Conservation (phyloP, 1,140 invertebrate genomes). For the Sipha flava region DNA sequence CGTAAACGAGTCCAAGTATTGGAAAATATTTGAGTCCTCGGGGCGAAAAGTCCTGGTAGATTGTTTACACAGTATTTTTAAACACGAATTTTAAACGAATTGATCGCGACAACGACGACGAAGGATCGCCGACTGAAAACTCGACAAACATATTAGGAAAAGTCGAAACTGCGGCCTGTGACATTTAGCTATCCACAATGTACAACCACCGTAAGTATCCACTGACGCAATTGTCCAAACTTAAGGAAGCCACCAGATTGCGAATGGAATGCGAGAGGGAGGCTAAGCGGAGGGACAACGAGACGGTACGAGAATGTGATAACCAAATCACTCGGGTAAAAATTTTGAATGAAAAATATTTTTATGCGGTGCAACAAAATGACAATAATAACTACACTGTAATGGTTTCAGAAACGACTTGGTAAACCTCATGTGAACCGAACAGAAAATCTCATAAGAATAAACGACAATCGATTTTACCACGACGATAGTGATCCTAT, state of each 20-base stretch:
- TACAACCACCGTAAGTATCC: not conserved
- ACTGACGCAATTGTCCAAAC: not conserved
- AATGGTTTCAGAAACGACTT: not conserved
- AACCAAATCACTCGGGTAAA: not conserved
- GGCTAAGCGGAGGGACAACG: not conserved
- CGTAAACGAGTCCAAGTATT: too few species aligned
- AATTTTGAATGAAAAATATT: too few species aligned
- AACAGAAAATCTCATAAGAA: not conserved
- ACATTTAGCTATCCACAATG: too few species aligned
- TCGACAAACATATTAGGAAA: not conserved
- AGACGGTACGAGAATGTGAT: too few species aligned
- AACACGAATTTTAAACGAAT: too few species aligned
- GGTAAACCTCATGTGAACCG: not conserved
- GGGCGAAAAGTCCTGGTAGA: too few species aligned
- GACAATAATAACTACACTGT: not conserved
- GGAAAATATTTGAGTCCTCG: too few species aligned
- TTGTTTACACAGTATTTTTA: too few species aligned
- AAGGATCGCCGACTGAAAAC: not conserved
- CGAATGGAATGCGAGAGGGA: not conserved
- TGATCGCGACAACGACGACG: too few species aligned
- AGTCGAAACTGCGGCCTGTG: too few species aligned
- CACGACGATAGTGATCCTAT: not conserved
- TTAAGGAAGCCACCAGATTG: not conserved
- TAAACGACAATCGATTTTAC: not conserved
- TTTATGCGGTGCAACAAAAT: too few species aligned